These are phyloP conservation scores for Dynastes maya DNA, from an alignment of 2,888 invertebrate species.

Conservation along the genomic window DNA sequence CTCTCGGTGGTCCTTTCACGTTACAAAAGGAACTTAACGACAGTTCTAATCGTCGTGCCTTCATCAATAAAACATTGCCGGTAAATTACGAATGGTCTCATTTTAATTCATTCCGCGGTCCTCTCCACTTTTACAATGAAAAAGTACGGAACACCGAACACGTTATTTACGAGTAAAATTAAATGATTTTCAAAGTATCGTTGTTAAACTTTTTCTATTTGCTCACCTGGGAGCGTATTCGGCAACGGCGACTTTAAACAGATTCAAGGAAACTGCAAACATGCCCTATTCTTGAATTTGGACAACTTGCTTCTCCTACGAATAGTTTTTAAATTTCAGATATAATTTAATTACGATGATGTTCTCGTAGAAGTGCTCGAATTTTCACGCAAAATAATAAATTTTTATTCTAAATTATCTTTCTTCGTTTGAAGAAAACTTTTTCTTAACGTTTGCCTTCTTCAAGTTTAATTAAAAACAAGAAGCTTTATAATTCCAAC, in stretches of 20 bases:
- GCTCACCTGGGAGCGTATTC: slow-evolving; percentile 59
- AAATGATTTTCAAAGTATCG: slow-evolving; percentile 61
- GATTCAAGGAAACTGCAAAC: no score
- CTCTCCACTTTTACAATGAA: slow-evolving; percentile 54
- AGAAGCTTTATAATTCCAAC: slow-evolving; percentile 40
- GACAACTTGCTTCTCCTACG: no score
- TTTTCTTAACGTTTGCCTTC: background rate
- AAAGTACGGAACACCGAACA: slow-evolving; percentile 50
- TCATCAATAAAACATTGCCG: slow-evolving; percentile 59
- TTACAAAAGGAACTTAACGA: slow-evolving; percentile 39
- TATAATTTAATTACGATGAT: no score
- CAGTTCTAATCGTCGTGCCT: slow-evolving; percentile 53
- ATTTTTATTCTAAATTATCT: background rate
- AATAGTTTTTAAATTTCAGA: no score
- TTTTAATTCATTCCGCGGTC: slow-evolving; percentile 55
- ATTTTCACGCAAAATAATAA: background rate
- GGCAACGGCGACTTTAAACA: no score
- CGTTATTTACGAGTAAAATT: slow-evolving; percentile 61
- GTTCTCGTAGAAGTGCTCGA: no score
- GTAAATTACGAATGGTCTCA: slow-evolving; percentile 54
- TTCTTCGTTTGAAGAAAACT: background rate
- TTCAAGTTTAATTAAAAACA: slow-evolving; percentile 41
- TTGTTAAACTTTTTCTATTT: slow-evolving; percentile 57
- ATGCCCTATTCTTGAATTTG: no score
- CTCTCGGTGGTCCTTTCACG: slow-evolving; percentile 37